These are phyloP conservation scores for Xiphophorus birchmanni DNA, from an alignment of 2,797 vertebrate species.

Conservation along the genomic window DNA sequence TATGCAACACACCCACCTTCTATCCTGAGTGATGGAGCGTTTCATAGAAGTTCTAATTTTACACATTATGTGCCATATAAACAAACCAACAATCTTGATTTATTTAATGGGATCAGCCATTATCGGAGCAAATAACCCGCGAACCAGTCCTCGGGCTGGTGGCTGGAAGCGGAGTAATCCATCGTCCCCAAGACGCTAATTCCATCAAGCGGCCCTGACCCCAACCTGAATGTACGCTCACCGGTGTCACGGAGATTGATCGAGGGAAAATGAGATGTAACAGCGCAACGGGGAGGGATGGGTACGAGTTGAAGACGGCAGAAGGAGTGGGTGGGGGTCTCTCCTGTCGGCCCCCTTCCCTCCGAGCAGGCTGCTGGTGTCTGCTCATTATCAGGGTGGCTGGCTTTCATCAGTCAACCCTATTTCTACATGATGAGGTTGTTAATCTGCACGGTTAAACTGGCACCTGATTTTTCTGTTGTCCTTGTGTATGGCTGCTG, in stretches of 20 bases:
- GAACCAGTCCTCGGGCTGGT: constrained; percentile 22
- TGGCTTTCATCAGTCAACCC: constrained; percentile 50
- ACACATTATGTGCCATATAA: constrained; percentile 8
- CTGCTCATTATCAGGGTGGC: constrained; percentile 49
- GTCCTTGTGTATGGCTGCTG: background rate
- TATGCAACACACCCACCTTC: background rate
- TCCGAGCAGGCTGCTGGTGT: constrained; percentile 32
- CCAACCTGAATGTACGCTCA: constrained; percentile 48
- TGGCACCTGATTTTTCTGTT: constrained; percentile 2
- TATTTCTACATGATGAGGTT: constrained; percentile 48
- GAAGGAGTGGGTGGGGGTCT: constrained; percentile 3
- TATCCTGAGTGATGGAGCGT: background rate
- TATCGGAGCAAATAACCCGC: constrained; percentile 29
- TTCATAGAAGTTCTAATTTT: background rate
- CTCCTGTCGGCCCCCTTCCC: constrained; percentile 40
- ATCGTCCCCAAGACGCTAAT: constrained; percentile 63
- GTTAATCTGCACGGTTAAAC: constrained; percentile 48
- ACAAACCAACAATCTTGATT: constrained; percentile 25
- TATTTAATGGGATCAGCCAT: constrained; percentile 13
- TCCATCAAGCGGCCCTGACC: constrained; percentile 54
- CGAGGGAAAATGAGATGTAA: constrained; percentile 64
- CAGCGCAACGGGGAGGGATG: constrained; percentile 23
- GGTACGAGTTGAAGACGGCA: constrained; percentile 2
- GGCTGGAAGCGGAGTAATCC: constrained; percentile 51
- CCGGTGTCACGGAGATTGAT: constrained; percentile 65